Conservation (phyloP, 2,113 vertebrate species). For the Anas platyrhynchos region DNA sequence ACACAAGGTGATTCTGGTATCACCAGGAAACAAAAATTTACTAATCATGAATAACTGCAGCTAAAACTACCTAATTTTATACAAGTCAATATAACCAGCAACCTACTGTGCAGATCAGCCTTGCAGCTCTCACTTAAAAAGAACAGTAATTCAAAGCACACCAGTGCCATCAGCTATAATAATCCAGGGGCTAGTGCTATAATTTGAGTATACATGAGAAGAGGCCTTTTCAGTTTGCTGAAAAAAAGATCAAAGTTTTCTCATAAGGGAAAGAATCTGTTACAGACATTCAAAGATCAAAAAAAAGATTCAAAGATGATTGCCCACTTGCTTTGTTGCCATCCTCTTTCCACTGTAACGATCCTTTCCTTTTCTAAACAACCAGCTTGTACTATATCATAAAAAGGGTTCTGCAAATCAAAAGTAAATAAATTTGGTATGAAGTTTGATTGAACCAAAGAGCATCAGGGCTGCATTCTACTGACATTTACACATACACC, state of each 20-base stretch:
- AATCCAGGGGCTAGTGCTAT: not conserved
- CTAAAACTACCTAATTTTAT: not conserved
- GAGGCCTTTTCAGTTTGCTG: not conserved
- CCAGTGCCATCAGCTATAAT: not conserved
- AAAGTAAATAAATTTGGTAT: constrained; percentile 6
- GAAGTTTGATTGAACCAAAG: not conserved
- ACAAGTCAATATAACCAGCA: not conserved
- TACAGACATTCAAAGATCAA: not conserved
- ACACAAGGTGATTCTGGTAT: not conserved
- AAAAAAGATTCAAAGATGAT: not conserved
- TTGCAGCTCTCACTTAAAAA: not conserved
- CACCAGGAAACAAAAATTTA: not conserved
- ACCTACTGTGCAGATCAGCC: not conserved
- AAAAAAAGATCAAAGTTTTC: not conserved
- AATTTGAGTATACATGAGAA: not conserved
- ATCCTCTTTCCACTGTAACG: not conserved
- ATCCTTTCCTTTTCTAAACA: not conserved
- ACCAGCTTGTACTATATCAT: not conserved
- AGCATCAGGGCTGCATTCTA: not conserved
- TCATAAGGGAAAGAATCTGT: not conserved
- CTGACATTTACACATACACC: not conserved
- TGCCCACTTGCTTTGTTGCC: not conserved
- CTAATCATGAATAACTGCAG: not conserved
- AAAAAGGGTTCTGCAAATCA: constrained; percentile 7
- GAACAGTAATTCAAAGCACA: not conserved